Conservation (phyloP, 2,797 vertebrate genomes). For the Notamacropus eugenii region DNA sequence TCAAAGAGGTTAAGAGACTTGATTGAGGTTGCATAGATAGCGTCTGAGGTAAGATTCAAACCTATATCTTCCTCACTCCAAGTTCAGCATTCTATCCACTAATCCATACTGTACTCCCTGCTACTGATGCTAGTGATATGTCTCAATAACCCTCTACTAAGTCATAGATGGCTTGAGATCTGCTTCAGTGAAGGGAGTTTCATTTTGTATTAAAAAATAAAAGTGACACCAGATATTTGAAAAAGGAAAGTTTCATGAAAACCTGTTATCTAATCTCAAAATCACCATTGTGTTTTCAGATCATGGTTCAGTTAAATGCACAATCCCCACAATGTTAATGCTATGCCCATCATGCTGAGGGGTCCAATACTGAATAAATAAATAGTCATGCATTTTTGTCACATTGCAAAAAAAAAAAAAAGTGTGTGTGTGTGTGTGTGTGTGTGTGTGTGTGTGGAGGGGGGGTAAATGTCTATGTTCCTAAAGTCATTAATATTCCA, state of each 20-base stretch:
- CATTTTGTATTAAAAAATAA: constrained; percentile 39
- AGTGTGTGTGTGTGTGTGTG: too few species aligned
- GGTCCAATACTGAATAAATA: constrained; percentile 61
- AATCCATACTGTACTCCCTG: neutral
- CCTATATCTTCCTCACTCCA: neutral
- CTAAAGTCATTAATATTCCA: constrained; percentile 54
- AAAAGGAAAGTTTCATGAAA: constrained; percentile 64
- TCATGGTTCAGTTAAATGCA: constrained; percentile 64
- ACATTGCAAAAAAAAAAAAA: constrained; percentile 51
- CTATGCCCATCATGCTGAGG: constrained; percentile 70
- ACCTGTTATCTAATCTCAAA: constrained; percentile 35
- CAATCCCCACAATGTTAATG: constrained; percentile 74
- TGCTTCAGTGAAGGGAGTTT: neutral
- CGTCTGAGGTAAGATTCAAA: neutral
- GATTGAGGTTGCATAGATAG: neutral
- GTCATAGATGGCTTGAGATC: neutral
- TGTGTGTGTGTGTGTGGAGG: too few species aligned
- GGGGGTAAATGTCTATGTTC: neutral
- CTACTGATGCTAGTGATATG: neutral
- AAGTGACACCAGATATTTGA: constrained; percentile 61
- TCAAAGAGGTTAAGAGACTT: neutral
- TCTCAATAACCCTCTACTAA: neutral
- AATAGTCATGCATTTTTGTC: constrained; percentile 60
- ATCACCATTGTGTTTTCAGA: constrained; percentile 54
- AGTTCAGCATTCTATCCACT: neutral